Evolutionary conservation across 2,888 invertebrate species (phyloP).

Genomic region (Euphydryas editha): DNA sequence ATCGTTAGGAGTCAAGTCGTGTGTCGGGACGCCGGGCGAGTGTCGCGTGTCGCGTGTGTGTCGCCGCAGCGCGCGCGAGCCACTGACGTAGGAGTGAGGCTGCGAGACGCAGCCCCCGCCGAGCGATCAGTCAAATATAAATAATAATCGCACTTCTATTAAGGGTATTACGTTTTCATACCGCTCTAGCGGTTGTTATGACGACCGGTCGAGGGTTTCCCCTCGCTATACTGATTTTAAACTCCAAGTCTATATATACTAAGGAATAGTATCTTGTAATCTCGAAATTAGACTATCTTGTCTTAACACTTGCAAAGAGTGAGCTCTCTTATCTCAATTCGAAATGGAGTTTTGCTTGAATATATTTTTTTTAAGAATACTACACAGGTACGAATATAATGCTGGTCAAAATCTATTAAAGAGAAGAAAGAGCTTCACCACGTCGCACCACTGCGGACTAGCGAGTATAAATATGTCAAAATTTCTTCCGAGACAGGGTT

Average conservation of each 20-base stretch:
- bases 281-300: not conserved
- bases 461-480: no score
- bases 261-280: not conserved
- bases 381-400: no score
- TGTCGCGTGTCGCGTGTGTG: constrained; percentile 10
- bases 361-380: no score
- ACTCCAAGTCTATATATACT: not conserved
- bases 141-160: constrained; percentile 10
- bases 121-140: not conserved
- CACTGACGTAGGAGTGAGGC: constrained; percentile 24
- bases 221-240: not conserved
- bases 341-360: no score
- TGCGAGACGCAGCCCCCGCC: constrained; percentile 1
- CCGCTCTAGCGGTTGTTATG: constrained; percentile 11
- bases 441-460: no score
- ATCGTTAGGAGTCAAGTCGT: not conserved
- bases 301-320: no score
- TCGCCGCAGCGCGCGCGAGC: constrained; percentile 19
- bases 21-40: not conserved
- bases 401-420: no score
- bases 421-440: no score
- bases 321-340: no score
- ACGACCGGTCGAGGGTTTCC: constrained; percentile 8
- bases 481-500: no score
- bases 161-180: not conserved